phyloP scores from a whole-genome alignment of 2,113 vertebrate species.

The Saguinus imperator region DNA sequence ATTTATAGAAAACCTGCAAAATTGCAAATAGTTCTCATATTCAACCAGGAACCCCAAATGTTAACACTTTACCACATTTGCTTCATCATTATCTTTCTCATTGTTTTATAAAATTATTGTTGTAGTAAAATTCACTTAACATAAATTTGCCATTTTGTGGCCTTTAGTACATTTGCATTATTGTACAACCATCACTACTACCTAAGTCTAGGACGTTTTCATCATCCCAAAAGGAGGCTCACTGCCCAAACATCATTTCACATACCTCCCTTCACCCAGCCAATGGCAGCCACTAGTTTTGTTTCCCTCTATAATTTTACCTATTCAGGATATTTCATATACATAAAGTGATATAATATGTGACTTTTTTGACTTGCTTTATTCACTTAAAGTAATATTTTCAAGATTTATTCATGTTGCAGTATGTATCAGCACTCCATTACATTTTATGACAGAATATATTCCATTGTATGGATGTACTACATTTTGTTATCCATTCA shows the following conservation, averaged over 20 bases:
- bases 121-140: not conserved
- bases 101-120: not conserved
- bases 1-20: not conserved
- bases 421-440: not conserved
- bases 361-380: not conserved
- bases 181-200: not conserved
- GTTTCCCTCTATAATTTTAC: not conserved
- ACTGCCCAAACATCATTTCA: not conserved
- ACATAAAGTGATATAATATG: not conserved
- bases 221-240: not conserved
- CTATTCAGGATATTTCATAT: not conserved
- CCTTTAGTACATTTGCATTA: not conserved
- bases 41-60: not conserved
- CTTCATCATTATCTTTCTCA: not conserved
- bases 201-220: not conserved
- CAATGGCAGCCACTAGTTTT: not conserved
- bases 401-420: not conserved
- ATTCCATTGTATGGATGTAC: not conserved
- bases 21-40: not conserved
- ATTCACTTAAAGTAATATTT: not conserved
- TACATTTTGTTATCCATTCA: not conserved
- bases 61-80: not conserved
- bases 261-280: not conserved
- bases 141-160: not conserved
- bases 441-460: not conserved